A percentile compares a stretch with the other conserved stretches of the same genome.
These are phyloP conservation scores for Pygocentrus nattereri DNA, from an alignment of 2,797 vertebrate species.

Conservation along the genomic window DNA sequence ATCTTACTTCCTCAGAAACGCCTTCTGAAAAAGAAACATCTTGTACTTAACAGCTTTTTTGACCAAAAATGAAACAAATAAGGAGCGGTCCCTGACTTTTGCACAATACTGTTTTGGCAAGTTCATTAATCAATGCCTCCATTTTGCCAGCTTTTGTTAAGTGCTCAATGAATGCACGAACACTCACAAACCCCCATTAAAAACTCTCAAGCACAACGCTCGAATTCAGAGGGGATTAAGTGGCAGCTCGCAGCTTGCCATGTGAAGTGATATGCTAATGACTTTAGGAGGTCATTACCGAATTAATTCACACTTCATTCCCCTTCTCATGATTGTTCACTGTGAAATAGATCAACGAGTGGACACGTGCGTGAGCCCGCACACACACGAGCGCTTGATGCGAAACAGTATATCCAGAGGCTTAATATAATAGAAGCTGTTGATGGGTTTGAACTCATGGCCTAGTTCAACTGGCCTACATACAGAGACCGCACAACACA, in stretches of 20 bases:
- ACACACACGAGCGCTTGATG: neutral
- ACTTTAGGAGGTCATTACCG: constrained; percentile 2
- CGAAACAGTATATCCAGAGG: constrained; percentile 39
- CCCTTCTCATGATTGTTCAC: neutral
- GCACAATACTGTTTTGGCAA: too few relatives aligned
- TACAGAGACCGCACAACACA: constrained; percentile 9
- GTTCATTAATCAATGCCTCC: too few relatives aligned
- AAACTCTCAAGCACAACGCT: neutral
- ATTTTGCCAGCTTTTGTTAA: too few relatives aligned
- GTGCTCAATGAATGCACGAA: too few relatives aligned
- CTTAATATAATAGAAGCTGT: constrained; percentile 41
- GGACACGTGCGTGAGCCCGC: neutral
- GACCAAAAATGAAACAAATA: too few relatives aligned
- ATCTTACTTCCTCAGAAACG: too few relatives aligned
- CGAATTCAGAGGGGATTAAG: neutral
- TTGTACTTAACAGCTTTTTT: too few relatives aligned
- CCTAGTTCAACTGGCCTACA: constrained; percentile 54
- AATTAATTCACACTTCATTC: constrained; percentile 10
- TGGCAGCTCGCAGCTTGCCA: neutral
- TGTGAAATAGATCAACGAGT: constrained; percentile 13
- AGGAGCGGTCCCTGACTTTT: too few relatives aligned
- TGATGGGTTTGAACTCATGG: constrained; percentile 36
- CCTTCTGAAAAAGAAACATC: too few relatives aligned
- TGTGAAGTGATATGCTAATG: constrained; percentile 30
- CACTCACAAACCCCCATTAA: neutral